phyloP scores from a whole-genome alignment of 2,113 vertebrate species.

The Elaphurus davidianus region DNA sequence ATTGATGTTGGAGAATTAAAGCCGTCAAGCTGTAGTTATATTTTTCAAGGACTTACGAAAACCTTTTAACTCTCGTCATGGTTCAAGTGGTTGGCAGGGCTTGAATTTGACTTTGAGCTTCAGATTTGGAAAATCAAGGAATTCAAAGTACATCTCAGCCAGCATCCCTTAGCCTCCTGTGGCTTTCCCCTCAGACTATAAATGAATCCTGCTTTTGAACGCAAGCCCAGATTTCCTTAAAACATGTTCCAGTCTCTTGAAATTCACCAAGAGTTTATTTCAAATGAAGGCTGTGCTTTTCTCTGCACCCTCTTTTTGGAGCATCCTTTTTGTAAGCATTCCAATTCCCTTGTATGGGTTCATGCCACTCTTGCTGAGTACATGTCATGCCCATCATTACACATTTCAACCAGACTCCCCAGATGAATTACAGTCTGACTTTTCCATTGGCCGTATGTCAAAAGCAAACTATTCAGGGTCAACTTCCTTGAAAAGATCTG shows the following conservation, averaged over 20 bases:
- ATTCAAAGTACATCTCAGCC: slow-evolving; percentile 69
- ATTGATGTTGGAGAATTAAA: slow-evolving; percentile 45
- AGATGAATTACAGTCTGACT: slow-evolving; percentile 62
- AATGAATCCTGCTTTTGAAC: slow-evolving; percentile 74
- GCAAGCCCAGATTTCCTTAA: slow-evolving; percentile 76
- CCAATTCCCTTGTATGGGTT: slow-evolving; percentile 43
- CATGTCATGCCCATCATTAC: slow-evolving; percentile 55
- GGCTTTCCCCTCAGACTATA: slow-evolving; percentile 68
- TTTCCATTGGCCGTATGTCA: slow-evolving; percentile 61
- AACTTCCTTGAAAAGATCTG: slow-evolving; percentile 65
- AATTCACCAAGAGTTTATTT: slow-evolving; percentile 63
- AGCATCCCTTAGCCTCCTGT: slow-evolving; percentile 61
- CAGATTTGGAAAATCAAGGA: slow-evolving; percentile 74
- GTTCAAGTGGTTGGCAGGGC: slow-evolving; percentile 65
- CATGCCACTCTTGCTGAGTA: slow-evolving; percentile 46
- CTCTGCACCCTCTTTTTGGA: slow-evolving; percentile 45
- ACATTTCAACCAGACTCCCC: slow-evolving; percentile 55
- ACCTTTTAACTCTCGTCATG: slow-evolving; percentile 67
- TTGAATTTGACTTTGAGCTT: slow-evolving; percentile 66
- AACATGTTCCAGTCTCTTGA: slow-evolving; percentile 70
- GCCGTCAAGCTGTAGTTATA: slow-evolving; percentile 16
- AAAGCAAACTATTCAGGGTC: slow-evolving; percentile 56
- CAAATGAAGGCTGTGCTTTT: slow-evolving; percentile 69
- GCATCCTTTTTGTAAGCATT: slow-evolving; percentile 42
- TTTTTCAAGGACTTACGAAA: slow-evolving; percentile 67